Evolutionary conservation across 2,888 invertebrate genomes (phyloP), one percentile per base, ranked within the genome.

Genomic region (Blastobasis adustella): DNA sequence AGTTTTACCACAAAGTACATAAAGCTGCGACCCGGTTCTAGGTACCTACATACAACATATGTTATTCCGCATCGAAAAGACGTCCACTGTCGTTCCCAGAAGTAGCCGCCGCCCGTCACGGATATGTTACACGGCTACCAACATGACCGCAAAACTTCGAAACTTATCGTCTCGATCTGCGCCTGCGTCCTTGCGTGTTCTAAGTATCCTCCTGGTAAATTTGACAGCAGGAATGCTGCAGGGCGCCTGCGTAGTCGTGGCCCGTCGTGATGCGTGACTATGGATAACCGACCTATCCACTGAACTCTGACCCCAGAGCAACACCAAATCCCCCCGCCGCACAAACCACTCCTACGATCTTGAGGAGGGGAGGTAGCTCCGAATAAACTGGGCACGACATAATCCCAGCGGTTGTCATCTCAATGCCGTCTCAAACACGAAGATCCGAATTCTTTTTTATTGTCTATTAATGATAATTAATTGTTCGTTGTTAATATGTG

Each of bases 341-440:
- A 3, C 23, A 2, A 49, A 50, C 51, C 49, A 44, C 41, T 42
- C 54, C 53, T 51, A 54, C 9, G 3, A 42, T 10, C 6, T 4
- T 10, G 37, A 59, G 58, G 56, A 66, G 58, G 65, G 67, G 47
- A 54, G 49, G 61, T 59, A 66, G 74, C 9, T 71, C 77, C 53
- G 37, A 0, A 6, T 58, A 59, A 10, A 55, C 37, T 79, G 78
- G 82, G 69, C 69, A 73, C 65, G 66, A 69, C 67, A 72, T 78
- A 81, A 85, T 83, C 76, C 81, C 71, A 76, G 66, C 71, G 67
- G 78, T 79, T 86, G 86, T 86, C 84, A 72, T 85, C 83, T 87
- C 87, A 87, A 86, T 87, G 87, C 84, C 85, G 79, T 72, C 72
- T 77, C 65, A 70, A 69, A 68, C 86, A 86, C 86, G 86, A 83